A percentile compares a stretch with the other conserved stretches of the same genome.
Conservation (phyloP, 2,888 invertebrate species). For the Carterocephalus palaemon region DNA sequence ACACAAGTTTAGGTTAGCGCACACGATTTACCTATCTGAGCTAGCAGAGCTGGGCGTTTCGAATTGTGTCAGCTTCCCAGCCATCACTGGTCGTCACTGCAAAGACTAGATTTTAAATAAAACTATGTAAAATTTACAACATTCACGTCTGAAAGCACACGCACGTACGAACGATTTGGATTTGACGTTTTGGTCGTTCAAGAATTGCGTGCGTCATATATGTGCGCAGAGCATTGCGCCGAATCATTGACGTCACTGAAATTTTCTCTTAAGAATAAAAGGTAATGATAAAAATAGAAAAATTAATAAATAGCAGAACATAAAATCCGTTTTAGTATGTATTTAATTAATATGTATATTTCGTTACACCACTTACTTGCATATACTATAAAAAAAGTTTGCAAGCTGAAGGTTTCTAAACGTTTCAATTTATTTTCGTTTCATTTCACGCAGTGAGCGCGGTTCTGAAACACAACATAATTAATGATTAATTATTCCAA, state of each 20-base stretch:
- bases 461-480: too few species aligned
- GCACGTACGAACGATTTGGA: slow-evolving; percentile 42
- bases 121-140: slow-evolving; percentile 37
- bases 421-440: too few species aligned
- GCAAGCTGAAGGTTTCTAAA: too few species aligned
- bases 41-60: slow-evolving; percentile 95
- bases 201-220: slow-evolving; percentile 29
- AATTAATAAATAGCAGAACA: too few species aligned
- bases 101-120: slow-evolving; percentile 27
- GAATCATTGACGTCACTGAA: slow-evolving; percentile 22
- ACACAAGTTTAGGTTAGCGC: slow-evolving; percentile 59
- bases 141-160: slow-evolving; percentile 52
- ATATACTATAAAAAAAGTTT: too few species aligned
- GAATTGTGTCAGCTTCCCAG: slow-evolving; percentile 80
- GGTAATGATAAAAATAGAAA: too few species aligned
- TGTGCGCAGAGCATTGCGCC: slow-evolving; percentile 25
- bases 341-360: too few species aligned
- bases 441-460: too few species aligned
- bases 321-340: too few species aligned
- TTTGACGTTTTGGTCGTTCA: slow-evolving; percentile 22
- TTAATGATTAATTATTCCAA: too few species aligned
- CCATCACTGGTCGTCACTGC: slow-evolving; percentile 50
- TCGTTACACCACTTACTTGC: too few species aligned
- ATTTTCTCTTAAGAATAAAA: not conserved
- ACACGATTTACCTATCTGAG: slow-evolving; percentile 88